Conservation (phyloP, 2,113 vertebrate species). For the Ia io region DNA sequence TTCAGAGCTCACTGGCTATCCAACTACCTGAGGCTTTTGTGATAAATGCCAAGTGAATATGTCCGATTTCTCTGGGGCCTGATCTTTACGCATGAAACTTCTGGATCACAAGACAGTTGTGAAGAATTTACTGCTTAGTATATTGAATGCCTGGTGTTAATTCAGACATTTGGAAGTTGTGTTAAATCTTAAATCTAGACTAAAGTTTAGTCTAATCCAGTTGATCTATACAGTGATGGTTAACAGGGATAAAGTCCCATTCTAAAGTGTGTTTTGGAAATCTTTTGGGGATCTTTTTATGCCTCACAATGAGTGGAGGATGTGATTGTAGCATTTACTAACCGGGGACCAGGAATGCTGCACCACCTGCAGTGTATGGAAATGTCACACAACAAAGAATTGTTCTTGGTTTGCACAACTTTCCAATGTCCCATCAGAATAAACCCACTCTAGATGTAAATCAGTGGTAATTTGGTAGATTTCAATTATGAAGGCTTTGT, state of each 20-base stretch:
- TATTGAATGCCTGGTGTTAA: not conserved
- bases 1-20: not conserved
- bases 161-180: not conserved
- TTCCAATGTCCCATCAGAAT: not conserved
- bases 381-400: not conserved
- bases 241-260: not conserved
- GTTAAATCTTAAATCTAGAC: not conserved
- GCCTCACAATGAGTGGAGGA: not conserved
- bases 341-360: not conserved
- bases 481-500: not conserved
- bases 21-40: not conserved
- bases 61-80: not conserved
- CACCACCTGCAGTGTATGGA: not conserved
- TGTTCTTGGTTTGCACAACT: not conserved
- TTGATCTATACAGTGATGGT: not conserved
- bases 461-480: not conserved
- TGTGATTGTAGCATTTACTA: not conserved
- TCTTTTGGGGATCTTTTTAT: not conserved
- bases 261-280: not conserved
- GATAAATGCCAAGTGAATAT: not conserved
- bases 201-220: not conserved
- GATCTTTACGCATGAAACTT: not conserved
- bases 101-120: not conserved
- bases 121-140: not conserved
- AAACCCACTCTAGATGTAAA: not conserved